Evolutionary conservation across 2,888 invertebrate species (phyloP).

Genomic region (Hydriomena furcata): DNA sequence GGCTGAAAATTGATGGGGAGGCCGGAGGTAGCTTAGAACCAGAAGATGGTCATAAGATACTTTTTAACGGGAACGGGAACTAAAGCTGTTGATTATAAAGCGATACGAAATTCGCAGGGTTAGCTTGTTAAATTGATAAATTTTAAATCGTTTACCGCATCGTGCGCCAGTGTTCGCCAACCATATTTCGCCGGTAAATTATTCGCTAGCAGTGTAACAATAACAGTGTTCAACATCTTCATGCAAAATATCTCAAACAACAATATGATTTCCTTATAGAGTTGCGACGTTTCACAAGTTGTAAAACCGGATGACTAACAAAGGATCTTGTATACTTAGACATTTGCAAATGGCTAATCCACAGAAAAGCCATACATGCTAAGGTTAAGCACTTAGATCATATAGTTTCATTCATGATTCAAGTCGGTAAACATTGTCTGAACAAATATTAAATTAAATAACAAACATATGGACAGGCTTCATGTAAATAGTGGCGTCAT

Average conservation of each 20-base stretch:
- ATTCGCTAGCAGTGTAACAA: too few relatives aligned
- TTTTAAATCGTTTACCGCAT: too few relatives aligned
- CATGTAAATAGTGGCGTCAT: conserved; percentile 21
- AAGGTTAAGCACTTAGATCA: conserved; percentile 4
- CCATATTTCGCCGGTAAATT: too few relatives aligned
- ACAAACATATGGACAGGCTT: conserved; percentile 19
- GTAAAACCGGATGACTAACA: conserved; percentile 14
- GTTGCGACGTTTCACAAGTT: background rate
- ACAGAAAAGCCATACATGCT: conserved; percentile 2
- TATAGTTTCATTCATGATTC: conserved; percentile 23
- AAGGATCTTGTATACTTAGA: conserved; percentile 6
- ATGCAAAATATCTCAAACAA: background rate
- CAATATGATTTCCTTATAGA: conserved; percentile 2
- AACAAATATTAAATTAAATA: conserved; percentile 18
- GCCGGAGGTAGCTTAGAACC: too few relatives aligned
- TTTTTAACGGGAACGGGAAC: too few relatives aligned
- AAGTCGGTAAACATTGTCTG: conserved; percentile 22
- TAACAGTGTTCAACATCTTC: too few relatives aligned
- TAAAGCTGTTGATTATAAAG: too few relatives aligned
- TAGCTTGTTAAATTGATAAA: too few relatives aligned
- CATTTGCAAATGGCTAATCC: conserved; percentile 19
- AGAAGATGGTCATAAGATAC: too few relatives aligned
- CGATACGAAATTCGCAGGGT: too few relatives aligned
- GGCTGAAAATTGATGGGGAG: too few relatives aligned
- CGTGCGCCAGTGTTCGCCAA: too few relatives aligned